Conservation (phyloP, 2,797 vertebrate genomes). For the Gymnothorax javanicus region DNA sequence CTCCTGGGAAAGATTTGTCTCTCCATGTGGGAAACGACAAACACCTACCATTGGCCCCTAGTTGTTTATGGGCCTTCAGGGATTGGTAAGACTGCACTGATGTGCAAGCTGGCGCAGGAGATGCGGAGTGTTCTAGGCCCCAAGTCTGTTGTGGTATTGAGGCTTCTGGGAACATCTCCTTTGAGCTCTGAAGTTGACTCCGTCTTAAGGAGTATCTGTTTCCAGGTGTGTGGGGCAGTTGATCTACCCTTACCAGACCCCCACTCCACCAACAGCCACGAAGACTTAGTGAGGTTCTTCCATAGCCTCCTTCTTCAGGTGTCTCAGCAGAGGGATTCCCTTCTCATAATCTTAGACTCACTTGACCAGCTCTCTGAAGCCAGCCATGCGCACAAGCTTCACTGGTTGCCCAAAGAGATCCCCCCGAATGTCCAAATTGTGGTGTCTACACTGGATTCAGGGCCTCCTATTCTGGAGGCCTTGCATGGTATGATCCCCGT, state of each 20-base stretch:
- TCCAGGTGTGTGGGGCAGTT: slow-evolving; percentile 72
- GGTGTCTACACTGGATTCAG: slow-evolving; percentile 64
- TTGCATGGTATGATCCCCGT: slow-evolving; percentile 47
- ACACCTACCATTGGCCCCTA: slow-evolving; percentile 58
- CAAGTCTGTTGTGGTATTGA: slow-evolving; percentile 56
- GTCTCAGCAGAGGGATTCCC: slow-evolving; percentile 63
- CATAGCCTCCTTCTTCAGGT: slow-evolving; percentile 61
- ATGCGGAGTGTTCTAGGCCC: slow-evolving; percentile 57
- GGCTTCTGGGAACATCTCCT: slow-evolving; percentile 72
- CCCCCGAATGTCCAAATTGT: slow-evolving; percentile 74
- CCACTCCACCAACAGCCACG: slow-evolving; percentile 54
- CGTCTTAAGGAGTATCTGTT: slow-evolving; percentile 70
- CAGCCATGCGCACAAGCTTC: slow-evolving; percentile 51
- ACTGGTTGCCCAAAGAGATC: slow-evolving; percentile 73
- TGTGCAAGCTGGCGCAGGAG: slow-evolving; percentile 71
- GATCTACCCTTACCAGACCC: slow-evolving; percentile 62
- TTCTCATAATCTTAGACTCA: slow-evolving; percentile 76
- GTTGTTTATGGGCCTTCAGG: slow-evolving; percentile 72
- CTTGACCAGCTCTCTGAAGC: slow-evolving; percentile 70
- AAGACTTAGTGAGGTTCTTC: slow-evolving; percentile 70
- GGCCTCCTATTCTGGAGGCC: slow-evolving; percentile 52
- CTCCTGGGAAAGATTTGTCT: slow-evolving; percentile 70
- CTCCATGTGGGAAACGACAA: slow-evolving; percentile 60
- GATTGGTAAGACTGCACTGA: slow-evolving; percentile 77
- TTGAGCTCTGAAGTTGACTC: slow-evolving; percentile 60